phyloP scores from a whole-genome alignment of 2,113 vertebrate genomes.

The Pungitius pungitius region DNA sequence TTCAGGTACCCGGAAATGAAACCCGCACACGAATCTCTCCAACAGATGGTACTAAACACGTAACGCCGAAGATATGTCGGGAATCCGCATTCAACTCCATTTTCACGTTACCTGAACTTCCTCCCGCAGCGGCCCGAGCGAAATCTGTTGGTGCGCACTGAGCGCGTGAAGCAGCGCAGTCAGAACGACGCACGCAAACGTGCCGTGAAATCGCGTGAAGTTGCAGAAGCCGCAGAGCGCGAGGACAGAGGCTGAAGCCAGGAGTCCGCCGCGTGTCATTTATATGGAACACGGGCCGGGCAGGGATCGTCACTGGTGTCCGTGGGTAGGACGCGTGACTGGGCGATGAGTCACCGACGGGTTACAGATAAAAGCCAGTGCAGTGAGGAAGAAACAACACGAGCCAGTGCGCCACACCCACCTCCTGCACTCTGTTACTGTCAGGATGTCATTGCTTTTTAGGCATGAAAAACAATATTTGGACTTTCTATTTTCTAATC shows the following conservation, averaged over 20 bases:
- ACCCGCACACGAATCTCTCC: not conserved
- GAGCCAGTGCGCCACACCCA: not conserved
- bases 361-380: constrained; percentile 16
- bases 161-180: not conserved
- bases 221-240: rapidly evolving
- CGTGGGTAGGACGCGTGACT: constrained; percentile 61
- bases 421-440: too few relatives aligned
- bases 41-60: not conserved
- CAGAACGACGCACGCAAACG: not conserved
- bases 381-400: too few relatives aligned
- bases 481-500: too few relatives aligned
- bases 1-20: constrained; percentile 19
- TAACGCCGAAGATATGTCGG: not conserved
- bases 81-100: not conserved
- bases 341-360: constrained; percentile 38
- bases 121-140: not conserved
- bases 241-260: not conserved
- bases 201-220: not conserved
- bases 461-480: too few relatives aligned
- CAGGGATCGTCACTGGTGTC: not conserved
- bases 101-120: constrained; percentile 21
- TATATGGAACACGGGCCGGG: constrained; percentile 1
- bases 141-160: not conserved
- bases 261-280: not conserved
- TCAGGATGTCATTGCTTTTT: not conserved